Evolutionary conservation across 2,797 vertebrate species (phyloP).

Genomic region (Pampus argenteus): DNA sequence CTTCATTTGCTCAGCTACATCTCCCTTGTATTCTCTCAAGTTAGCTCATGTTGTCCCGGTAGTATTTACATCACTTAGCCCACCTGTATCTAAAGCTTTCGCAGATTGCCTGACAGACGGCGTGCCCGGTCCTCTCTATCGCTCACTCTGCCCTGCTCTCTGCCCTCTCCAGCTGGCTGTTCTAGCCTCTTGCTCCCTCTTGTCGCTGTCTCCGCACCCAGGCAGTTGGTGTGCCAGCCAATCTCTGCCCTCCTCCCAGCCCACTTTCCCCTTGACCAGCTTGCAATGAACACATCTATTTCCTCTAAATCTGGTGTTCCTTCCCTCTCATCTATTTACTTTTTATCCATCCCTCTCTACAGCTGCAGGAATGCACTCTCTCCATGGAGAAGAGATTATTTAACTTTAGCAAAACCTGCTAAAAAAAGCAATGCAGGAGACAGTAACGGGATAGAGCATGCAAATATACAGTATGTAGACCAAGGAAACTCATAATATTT

Average conservation of each 20-base stretch:
- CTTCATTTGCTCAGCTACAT: constrained; percentile 35
- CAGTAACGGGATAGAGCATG: background rate
- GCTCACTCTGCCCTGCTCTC: constrained; percentile 46
- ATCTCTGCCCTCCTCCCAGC: constrained; percentile 45
- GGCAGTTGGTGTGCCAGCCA: constrained; percentile 65
- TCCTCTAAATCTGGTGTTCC: constrained; percentile 10
- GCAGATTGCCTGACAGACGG: constrained; percentile 65
- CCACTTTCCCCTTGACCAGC: constrained; percentile 41
- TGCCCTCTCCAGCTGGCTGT: constrained; percentile 72
- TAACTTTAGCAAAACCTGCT: background rate
- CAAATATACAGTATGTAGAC: background rate
- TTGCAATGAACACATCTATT: constrained; percentile 35
- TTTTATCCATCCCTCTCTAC: background rate
- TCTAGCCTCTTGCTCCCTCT: constrained; percentile 56
- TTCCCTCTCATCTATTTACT: constrained; percentile 8
- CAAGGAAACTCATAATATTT: constrained; percentile 2
- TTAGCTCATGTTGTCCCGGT: constrained; percentile 42
- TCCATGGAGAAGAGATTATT: background rate
- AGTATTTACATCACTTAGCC: constrained; percentile 45
- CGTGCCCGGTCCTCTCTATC: constrained; percentile 35
- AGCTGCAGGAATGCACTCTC: background rate
- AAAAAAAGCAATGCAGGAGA: background rate
- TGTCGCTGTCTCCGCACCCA: constrained; percentile 36
- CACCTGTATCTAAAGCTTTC: constrained; percentile 58
- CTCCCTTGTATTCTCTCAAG: constrained; percentile 33